These are phyloP conservation scores for Alligator sinensis DNA, from an alignment of 2,113 vertebrate species.

Conservation along the genomic window DNA sequence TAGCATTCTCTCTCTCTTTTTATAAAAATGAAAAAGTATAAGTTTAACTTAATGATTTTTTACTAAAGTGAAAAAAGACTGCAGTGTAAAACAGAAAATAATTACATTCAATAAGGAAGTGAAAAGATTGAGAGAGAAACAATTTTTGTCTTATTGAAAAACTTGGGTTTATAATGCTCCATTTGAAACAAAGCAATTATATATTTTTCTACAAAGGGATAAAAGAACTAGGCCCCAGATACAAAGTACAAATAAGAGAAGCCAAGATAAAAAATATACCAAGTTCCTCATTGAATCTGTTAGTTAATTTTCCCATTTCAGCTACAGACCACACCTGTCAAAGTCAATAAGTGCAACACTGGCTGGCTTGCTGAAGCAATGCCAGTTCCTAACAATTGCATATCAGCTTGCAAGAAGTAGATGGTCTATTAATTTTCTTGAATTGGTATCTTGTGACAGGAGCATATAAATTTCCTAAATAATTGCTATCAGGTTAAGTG, in stretches of 20 bases:
- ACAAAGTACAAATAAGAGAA: not conserved
- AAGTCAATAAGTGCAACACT: conserved; percentile 38
- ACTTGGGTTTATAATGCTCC: not conserved
- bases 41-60: not conserved
- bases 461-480: conserved; percentile 57
- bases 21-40: not conserved
- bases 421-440: conserved; percentile 54
- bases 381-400: not conserved
- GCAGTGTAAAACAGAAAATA: not conserved
- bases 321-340: conserved; percentile 40
- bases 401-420: conserved; percentile 2
- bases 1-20: not conserved
- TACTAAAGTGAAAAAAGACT: not conserved
- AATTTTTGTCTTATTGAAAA: not conserved
- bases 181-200: not conserved
- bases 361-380: not conserved
- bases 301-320: conserved; percentile 54
- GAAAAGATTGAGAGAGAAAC: not conserved
- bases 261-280: not conserved
- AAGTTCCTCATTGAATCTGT: not conserved
- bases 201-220: not conserved
- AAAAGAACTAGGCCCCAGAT: not conserved
- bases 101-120: not conserved
- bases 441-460: conserved; percentile 44
- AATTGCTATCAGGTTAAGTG: conserved; percentile 53